Percentiles rank a stretch among this genome's conserved stretches.
Conservation (phyloP, 2,113 vertebrate genomes). For the Rhadina sibilatrix region DNA sequence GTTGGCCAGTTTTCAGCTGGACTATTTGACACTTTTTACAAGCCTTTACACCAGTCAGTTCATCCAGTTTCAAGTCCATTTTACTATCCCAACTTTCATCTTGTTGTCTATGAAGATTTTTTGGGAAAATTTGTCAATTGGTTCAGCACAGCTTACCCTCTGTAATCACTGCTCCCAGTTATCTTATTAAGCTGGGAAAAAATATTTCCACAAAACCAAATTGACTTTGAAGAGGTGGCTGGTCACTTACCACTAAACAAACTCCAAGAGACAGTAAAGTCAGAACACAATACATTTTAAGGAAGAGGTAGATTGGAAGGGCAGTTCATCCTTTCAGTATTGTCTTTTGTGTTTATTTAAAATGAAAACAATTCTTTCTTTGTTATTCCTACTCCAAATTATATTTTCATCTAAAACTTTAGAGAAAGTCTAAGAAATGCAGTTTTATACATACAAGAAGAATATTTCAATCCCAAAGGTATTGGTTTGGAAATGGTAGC, state of each 20-base stretch:
- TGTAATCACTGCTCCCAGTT: background rate
- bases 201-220: background rate
- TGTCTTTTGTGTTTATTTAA: background rate
- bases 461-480: background rate
- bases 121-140: background rate
- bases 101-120: background rate
- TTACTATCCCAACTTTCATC: background rate
- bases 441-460: background rate
- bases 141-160: background rate
- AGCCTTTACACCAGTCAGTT: background rate
- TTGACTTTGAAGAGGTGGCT: background rate
- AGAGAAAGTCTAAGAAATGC: background rate
- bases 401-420: background rate
- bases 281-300: background rate
- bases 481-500: background rate
- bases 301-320: background rate
- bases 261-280: background rate
- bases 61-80: background rate
- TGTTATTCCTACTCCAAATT: background rate
- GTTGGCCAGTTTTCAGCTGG: background rate
- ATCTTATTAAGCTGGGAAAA: background rate
- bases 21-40: background rate
- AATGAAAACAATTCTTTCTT: background rate
- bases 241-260: background rate
- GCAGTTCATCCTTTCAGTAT: background rate